Conservation (phyloP, 2,113 vertebrate genomes). For the Sylvicapra grimmia region DNA sequence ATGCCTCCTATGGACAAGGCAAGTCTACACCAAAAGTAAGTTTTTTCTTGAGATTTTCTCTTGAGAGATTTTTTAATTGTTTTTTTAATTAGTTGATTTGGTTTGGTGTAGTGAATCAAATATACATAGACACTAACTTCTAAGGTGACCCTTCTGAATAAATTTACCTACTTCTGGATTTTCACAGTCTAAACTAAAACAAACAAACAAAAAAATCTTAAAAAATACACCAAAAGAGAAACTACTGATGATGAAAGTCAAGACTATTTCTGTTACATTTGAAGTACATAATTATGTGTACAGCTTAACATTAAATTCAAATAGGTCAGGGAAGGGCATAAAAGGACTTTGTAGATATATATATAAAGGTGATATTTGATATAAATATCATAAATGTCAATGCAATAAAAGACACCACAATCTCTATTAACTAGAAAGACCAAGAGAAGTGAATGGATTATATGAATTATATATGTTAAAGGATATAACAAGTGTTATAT, state of each 20-base stretch:
- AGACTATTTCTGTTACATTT: not conserved
- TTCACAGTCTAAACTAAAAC: not conserved
- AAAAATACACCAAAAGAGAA: not conserved
- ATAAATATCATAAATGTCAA: not conserved
- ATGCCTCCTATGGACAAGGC: not conserved
- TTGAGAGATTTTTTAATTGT: not conserved
- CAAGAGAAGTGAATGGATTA: not conserved
- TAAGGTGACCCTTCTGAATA: not conserved
- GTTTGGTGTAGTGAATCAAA: not conserved
- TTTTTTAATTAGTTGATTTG: not conserved
- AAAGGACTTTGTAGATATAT: not conserved
- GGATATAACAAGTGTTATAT: not conserved
- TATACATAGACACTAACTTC: not conserved
- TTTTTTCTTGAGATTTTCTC: not conserved
- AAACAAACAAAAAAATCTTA: not conserved
- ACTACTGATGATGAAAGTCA: not conserved
- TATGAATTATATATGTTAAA: not conserved
- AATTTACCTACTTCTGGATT: not conserved
- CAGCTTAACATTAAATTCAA: not conserved
- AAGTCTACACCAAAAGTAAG: not conserved
- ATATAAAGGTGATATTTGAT: not conserved
- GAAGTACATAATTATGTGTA: not conserved
- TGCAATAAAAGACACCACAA: not conserved
- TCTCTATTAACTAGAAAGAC: not conserved
- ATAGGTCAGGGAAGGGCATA: not conserved